Evolutionary conservation across 2,113 vertebrate species (phyloP).

Genomic region (Aptenodytes patagonicus): DNA sequence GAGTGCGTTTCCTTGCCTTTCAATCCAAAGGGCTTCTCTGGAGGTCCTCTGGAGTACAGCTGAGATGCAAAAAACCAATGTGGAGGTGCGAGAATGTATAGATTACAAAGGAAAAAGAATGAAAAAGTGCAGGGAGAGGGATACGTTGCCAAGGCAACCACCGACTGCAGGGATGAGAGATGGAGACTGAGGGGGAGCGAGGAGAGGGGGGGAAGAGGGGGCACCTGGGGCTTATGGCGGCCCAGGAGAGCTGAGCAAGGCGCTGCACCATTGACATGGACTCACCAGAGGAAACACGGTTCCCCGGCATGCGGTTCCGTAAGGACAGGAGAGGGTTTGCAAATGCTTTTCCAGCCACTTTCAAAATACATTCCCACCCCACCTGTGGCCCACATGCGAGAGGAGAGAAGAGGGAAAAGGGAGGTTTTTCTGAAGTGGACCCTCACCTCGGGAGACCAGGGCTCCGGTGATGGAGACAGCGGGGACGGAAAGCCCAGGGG

Average conservation of each 20-base stretch:
- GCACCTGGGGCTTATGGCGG: rapidly evolving
- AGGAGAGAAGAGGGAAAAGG: background rate
- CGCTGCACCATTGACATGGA: rapidly evolving
- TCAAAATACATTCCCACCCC: background rate
- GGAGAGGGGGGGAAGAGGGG: background rate
- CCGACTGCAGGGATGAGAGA: background rate
- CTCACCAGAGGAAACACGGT: rapidly evolving
- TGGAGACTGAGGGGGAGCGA: background rate
- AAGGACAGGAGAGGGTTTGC: too few species aligned
- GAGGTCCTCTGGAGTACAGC: background rate
- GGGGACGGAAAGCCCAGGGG: background rate
- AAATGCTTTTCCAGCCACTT: background rate
- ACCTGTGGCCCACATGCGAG: rapidly evolving
- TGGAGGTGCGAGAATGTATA: background rate
- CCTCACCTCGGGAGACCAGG: rapidly evolving
- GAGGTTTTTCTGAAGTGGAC: background rate
- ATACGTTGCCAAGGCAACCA: background rate
- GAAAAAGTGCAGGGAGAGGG: background rate
- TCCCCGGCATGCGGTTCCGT: rapidly evolving
- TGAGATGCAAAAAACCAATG: rapidly evolving
- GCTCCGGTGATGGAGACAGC: rapidly evolving
- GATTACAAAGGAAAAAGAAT: background rate
- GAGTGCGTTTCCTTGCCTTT: background rate
- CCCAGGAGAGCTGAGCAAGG: rapidly evolving
- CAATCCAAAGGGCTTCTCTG: background rate